phyloP scores from a whole-genome alignment of 2,888 invertebrate species.

The Tenthredo livida region DNA sequence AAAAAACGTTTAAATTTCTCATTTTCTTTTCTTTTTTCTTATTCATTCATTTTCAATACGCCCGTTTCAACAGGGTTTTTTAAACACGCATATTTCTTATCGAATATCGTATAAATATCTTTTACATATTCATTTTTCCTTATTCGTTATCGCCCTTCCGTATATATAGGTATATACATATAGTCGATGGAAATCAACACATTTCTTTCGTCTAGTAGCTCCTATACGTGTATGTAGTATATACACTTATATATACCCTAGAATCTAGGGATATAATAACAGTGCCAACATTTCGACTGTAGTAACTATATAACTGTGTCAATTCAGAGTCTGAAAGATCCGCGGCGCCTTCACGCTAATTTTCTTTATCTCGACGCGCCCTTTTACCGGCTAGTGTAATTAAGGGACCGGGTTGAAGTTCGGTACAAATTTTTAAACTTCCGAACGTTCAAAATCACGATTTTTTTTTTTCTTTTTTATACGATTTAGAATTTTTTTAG shows the following conservation, averaged over 20 bases:
- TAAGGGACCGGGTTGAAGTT: background rate
- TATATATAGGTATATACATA: too few relatives aligned
- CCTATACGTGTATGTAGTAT: background rate
- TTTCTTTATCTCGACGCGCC: background rate
- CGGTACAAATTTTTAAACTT: too few relatives aligned
- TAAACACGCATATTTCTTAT: background rate
- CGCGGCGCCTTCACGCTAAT: background rate
- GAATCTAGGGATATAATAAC: background rate
- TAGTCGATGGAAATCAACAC: background rate
- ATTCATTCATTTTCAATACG: slow-evolving; percentile 54
- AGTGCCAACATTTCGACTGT: background rate
- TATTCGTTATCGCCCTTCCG: background rate
- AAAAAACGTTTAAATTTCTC: background rate
- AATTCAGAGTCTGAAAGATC: background rate
- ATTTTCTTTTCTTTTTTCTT: background rate
- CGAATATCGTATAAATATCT: background rate
- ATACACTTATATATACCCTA: background rate
- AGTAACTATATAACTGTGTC: background rate
- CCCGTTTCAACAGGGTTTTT: background rate
- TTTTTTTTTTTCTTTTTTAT: too few relatives aligned
- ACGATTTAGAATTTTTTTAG: too few relatives aligned
- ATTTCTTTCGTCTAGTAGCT: background rate
- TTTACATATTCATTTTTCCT: background rate
- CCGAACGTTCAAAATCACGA: too few relatives aligned
- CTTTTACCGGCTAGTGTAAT: background rate